Conservation (phyloP, 2,888 invertebrate species). For the Oithona nana region DNA sequence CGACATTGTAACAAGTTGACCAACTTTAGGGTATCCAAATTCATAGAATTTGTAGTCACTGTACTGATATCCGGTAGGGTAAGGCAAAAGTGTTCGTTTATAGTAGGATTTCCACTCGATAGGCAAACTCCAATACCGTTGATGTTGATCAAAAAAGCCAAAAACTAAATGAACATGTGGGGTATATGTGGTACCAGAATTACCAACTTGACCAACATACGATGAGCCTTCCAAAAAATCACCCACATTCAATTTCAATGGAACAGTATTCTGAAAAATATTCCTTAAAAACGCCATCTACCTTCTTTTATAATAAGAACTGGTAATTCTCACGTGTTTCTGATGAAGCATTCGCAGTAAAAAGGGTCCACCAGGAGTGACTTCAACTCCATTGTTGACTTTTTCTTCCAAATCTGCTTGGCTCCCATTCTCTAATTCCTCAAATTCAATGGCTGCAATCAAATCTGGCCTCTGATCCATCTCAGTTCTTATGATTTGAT, state of each 20-base stretch:
- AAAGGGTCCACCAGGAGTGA: neutral
- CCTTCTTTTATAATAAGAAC: no score
- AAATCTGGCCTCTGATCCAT: neutral
- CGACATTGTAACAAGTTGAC: no score
- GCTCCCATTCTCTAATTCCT: neutral
- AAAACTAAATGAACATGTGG: neutral
- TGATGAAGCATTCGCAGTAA: neutral
- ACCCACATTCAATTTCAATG: neutral
- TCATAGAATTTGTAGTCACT: neutral
- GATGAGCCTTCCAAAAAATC: neutral
- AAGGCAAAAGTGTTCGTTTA: neutral
- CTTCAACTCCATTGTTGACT: neutral
- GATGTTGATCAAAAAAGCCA: neutral
- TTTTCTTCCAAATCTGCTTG: neutral
- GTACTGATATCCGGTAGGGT: neutral
- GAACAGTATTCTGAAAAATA: neutral
- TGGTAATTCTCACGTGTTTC: neutral
- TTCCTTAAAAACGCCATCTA: no score
- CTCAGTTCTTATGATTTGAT: neutral
- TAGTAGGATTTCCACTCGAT: neutral
- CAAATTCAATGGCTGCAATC: neutral
- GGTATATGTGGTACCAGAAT: neutral
- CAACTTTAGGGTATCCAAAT: neutral
- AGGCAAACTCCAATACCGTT: neutral
- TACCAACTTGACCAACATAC: neutral